phyloP scores from a whole-genome alignment of 2,113 vertebrate species.

The Hippoglossus stenolepis region DNA sequence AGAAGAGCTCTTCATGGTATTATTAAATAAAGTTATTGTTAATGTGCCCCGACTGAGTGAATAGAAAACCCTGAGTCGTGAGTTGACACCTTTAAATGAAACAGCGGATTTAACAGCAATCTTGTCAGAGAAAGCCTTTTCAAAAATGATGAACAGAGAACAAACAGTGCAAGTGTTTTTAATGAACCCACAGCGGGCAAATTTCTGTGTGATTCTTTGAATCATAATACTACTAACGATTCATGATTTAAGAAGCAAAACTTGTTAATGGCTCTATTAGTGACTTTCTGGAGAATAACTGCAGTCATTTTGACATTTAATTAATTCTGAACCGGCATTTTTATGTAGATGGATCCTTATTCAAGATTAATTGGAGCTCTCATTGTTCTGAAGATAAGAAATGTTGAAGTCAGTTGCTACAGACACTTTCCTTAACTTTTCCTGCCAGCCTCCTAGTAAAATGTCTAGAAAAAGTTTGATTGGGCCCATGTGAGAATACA shows the following conservation, averaged over 20 bases:
- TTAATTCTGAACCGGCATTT: neutral
- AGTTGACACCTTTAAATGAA: neutral
- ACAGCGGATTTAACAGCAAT: no score
- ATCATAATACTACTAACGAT: neutral
- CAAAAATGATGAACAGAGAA: neutral
- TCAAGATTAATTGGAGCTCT: neutral
- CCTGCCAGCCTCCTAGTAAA: no score
- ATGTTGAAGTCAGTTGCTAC: no score
- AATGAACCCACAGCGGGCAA: neutral
- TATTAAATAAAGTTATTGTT: neutral
- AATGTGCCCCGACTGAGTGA: neutral
- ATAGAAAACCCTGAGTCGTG: neutral
- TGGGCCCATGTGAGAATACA: no score
- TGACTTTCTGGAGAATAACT: constrained; percentile 1
- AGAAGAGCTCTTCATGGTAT: neutral
- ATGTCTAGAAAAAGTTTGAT: no score
- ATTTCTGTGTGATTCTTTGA: neutral
- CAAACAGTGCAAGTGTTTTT: neutral
- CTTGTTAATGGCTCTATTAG: neutral
- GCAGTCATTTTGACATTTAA: neutral
- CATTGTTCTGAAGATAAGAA: neutral
- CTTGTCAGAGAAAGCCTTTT: no score
- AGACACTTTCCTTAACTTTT: no score
- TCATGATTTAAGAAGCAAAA: neutral
- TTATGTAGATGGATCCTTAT: neutral